Base-by-base conservation (phyloP, 2,797 vertebrate species). In the Phrynocephalus vlangalii region DNA sequence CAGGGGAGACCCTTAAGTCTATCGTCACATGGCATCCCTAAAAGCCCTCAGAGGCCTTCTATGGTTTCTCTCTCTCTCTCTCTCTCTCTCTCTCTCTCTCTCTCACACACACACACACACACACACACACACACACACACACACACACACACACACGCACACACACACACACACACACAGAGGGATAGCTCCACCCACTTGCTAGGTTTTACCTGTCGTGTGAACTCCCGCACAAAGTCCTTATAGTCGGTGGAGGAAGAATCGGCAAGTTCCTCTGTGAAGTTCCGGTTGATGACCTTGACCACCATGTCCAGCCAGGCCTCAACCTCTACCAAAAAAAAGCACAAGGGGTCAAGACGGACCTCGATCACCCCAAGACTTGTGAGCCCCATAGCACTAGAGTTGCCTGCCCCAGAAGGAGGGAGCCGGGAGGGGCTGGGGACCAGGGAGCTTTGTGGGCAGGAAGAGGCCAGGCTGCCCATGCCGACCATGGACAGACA, bases 211-310 rank as follows among this genome's bases (percentile, higher is more conserved):
- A 85, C 86, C 86, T 90, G 75, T 30, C 20, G 2, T 0, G 18
- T 66, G 38, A 84, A 88, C 10, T 0, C 18, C 50, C 2, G 0
- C 1, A 75, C 84, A 66, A 95, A 95, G 0, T 0, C 0, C 22
- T 33, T 6, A 78, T 94, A 94, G 9, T 3, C 0, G 0, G 0
- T 0, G 1, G 92, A 91, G 26, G 7, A 15, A 30, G 18, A 0
- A 66, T 94, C 0, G 0, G 0, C 0, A 33, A 87, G 79, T 0
- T 56, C 72, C 0, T 50, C 0, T 0, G 0, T 11, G 87, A 91
- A 95, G 0, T 0, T 0, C 5, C 7, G 3, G 82, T 87, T 6
- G 28, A 60, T 68, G 30, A 95, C n/a, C 66, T 78, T 38, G n/a
- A 94, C 22, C 11, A 3, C 1, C 85, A 92, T 84, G 0, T 50